These are phyloP conservation scores for Montipora cactus DNA, from an alignment of 64 coral and sea anemone genomes.

Conservation along the genomic window DNA sequence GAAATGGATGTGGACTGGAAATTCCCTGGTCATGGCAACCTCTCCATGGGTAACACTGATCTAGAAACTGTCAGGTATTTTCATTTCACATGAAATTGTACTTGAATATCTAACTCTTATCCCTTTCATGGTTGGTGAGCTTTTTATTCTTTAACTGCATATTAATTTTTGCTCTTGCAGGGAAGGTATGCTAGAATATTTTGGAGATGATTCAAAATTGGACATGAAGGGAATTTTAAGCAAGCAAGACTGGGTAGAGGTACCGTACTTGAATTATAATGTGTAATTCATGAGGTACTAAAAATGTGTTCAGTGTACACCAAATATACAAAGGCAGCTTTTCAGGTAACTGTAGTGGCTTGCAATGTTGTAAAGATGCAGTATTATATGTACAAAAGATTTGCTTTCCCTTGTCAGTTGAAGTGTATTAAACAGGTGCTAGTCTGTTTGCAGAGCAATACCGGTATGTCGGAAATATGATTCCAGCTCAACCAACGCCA, in stretches of 20 bases:
- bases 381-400: no score
- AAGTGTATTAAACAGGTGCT: no score
- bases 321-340: no score
- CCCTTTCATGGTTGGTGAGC: not conserved
- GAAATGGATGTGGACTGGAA: conserved; percentile 94
- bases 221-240: conserved; percentile 29
- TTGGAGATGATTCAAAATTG: conserved; percentile 15
- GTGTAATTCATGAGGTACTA: no score
- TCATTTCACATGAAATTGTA: not conserved
- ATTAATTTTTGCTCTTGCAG: not conserved
- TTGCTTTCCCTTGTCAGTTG: no score
- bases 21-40: conserved; percentile 86
- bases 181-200: conserved; percentile 26
- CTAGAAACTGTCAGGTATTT: conserved; percentile 79
- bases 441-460: no score
- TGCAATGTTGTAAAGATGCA: no score
- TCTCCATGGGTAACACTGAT: conserved; percentile 92
- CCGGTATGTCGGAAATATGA: no score
- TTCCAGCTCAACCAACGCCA: no score
- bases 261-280: not conserved
- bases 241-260: not conserved
- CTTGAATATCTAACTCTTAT: no score
- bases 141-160: not conserved
- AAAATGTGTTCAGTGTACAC: no score
- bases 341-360: no score